phyloP scores from a whole-genome alignment of 2,113 vertebrate species.

The Boulengeromyrus knoepffleri region DNA sequence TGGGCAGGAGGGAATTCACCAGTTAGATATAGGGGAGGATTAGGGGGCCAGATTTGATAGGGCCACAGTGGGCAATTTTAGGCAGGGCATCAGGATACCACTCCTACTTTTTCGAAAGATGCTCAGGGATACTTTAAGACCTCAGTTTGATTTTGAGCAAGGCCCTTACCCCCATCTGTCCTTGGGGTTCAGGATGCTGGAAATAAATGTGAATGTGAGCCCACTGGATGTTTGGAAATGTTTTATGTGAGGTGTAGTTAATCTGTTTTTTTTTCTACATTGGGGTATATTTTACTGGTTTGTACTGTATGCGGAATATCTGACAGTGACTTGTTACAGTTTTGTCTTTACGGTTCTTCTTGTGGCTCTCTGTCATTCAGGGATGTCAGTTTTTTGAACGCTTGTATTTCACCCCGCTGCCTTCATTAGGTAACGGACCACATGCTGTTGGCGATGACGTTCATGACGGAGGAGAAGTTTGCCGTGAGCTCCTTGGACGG shows the following conservation, averaged over 20 bases:
- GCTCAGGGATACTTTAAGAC: background rate
- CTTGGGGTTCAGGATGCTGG: background rate
- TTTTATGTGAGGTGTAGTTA: background rate
- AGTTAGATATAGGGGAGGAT: too few relatives aligned
- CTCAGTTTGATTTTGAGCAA: background rate
- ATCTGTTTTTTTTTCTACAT: background rate
- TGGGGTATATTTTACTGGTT: background rate
- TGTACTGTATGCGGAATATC: background rate
- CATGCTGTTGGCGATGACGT: conserved; percentile 39
- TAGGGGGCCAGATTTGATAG: too few relatives aligned
- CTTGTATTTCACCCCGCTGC: background rate
- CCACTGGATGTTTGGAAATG: background rate
- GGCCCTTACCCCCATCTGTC: background rate
- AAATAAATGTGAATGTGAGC: background rate
- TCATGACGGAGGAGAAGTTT: conserved; percentile 43
- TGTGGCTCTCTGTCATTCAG: background rate
- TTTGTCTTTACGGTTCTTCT: background rate
- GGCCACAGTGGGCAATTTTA: background rate
- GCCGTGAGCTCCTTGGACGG: conserved; percentile 40
- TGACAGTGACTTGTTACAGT: background rate
- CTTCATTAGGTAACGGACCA: conserved; percentile 37
- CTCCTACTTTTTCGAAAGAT: background rate
- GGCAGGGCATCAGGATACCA: background rate
- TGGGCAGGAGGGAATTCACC: too few relatives aligned
- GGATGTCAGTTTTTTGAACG: background rate